phyloP scores from a whole-genome alignment of 2,888 invertebrate species.

The Hedychridium roseum region DNA sequence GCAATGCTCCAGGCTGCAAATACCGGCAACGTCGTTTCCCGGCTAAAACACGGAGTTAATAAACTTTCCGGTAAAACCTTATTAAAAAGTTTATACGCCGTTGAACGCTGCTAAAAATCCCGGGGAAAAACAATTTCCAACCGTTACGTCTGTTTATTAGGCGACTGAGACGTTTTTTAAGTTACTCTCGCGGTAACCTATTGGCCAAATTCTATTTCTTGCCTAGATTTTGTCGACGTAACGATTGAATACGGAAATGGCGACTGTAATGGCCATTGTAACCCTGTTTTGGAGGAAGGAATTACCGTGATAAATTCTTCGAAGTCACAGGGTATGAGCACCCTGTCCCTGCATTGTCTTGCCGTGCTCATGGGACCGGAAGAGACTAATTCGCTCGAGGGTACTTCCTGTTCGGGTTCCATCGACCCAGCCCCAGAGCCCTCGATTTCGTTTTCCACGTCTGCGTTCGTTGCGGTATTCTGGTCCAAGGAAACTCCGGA shows the following conservation, averaged over 20 bases:
- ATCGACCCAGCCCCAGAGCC: slow-evolving; percentile 60
- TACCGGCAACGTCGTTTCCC: slow-evolving; percentile 68
- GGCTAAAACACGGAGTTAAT: slow-evolving; percentile 70
- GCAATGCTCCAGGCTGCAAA: slow-evolving; percentile 83
- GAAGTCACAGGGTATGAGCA: slow-evolving; percentile 84
- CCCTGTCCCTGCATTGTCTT: slow-evolving; percentile 73
- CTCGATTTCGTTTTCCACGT: slow-evolving; percentile 23
- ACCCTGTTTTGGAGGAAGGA: too few species aligned
- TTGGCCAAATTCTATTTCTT: too few species aligned
- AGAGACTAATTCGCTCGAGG: slow-evolving; percentile 58
- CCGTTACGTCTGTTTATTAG: too few species aligned
- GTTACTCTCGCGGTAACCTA: too few species aligned
- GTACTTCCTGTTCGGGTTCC: slow-evolving; percentile 57
- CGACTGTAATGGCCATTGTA: too few species aligned
- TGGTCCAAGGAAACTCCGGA: not conserved
- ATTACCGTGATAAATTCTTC: slow-evolving; percentile 80
- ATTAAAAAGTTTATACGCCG: too few species aligned
- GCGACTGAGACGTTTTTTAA: too few species aligned
- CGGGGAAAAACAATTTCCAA: too few species aligned
- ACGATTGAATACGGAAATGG: too few species aligned
- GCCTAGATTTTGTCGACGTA: too few species aligned
- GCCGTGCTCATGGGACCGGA: slow-evolving; percentile 62
- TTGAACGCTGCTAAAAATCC: too few species aligned
- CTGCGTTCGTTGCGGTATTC: not conserved
- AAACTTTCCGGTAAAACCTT: too few species aligned